Conservation (phyloP, 1,140 invertebrate species). For the Heliconius nattereri region DNA sequence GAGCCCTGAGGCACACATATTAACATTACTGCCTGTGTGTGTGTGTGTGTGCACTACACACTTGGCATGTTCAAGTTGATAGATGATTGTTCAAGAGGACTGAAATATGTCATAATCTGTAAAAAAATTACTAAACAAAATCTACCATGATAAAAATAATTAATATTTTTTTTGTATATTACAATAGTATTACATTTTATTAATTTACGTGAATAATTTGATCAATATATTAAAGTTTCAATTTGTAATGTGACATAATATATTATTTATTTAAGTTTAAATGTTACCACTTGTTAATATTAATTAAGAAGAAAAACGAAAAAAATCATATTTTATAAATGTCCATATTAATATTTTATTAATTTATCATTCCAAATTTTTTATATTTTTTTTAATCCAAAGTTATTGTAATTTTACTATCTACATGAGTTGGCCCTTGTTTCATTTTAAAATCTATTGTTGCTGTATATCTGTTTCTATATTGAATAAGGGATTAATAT, state of each 20-base stretch:
- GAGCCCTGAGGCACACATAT: slow-evolving; percentile 59
- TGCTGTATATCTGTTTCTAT: slow-evolving; percentile 7
- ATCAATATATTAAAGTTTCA: not conserved
- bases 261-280: slow-evolving; percentile 17
- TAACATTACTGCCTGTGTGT: slow-evolving; percentile 23
- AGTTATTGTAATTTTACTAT: not conserved
- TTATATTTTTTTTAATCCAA: not conserved
- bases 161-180: slow-evolving; percentile 5
- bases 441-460: slow-evolving; percentile 14
- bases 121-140: slow-evolving; percentile 21
- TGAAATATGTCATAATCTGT: slow-evolving; percentile 29
- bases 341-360: not conserved
- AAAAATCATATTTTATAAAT: slow-evolving; percentile 5
- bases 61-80: slow-evolving; percentile 32
- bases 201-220: not conserved
- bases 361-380: slow-evolving; percentile 11
- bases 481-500: slow-evolving; percentile 4
- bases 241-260: slow-evolving; percentile 7
- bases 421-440: not conserved
- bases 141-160: not conserved
- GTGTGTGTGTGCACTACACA: slow-evolving; percentile 12
- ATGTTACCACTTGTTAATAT: slow-evolving; percentile 13
- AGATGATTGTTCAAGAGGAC: slow-evolving; percentile 6
- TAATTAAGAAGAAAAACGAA: not conserved
- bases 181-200: not conserved